Conservation (phyloP, 2,797 vertebrate species). For the Gambusia yucatana region DNA sequence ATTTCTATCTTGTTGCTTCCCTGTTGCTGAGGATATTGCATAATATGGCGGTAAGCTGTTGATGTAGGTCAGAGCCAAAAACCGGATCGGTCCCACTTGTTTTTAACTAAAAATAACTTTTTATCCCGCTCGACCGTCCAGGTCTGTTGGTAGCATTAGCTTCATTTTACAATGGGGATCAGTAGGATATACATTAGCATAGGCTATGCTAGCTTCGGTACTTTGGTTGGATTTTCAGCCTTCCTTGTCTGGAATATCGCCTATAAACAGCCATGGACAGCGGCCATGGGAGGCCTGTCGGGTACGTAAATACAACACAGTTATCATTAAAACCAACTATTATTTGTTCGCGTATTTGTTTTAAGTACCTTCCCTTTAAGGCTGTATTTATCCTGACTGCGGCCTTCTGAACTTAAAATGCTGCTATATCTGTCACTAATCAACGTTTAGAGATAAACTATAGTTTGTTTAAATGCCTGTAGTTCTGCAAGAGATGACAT, state of each 20-base stretch:
- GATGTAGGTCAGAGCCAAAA: constrained; percentile 24
- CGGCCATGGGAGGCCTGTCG: constrained; percentile 91
- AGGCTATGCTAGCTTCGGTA: constrained; percentile 84
- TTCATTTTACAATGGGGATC: constrained; percentile 63
- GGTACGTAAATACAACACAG: constrained; percentile 71
- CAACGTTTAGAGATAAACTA: background rate
- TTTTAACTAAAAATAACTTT: background rate
- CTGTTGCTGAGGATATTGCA: constrained; percentile 48
- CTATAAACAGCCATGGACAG: constrained; percentile 88
- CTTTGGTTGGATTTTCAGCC: constrained; percentile 85
- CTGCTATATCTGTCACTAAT: background rate
- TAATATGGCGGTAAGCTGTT: constrained; percentile 66
- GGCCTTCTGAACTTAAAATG: constrained; percentile 20
- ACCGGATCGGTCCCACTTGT: constrained; percentile 1
- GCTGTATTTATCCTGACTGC: background rate
- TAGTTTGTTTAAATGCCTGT: background rate
- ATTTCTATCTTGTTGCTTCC: constrained; percentile 19
- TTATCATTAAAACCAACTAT: background rate
- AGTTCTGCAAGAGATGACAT: background rate
- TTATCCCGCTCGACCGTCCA: background rate
- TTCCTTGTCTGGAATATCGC: constrained; percentile 89
- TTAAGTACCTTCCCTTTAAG: background rate
- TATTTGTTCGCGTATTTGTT: background rate
- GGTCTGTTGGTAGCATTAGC: background rate
- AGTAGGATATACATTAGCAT: constrained; percentile 80